These are phyloP conservation scores for Chelon auratus DNA, from an alignment of 2,797 vertebrate species.

Conservation along the genomic window DNA sequence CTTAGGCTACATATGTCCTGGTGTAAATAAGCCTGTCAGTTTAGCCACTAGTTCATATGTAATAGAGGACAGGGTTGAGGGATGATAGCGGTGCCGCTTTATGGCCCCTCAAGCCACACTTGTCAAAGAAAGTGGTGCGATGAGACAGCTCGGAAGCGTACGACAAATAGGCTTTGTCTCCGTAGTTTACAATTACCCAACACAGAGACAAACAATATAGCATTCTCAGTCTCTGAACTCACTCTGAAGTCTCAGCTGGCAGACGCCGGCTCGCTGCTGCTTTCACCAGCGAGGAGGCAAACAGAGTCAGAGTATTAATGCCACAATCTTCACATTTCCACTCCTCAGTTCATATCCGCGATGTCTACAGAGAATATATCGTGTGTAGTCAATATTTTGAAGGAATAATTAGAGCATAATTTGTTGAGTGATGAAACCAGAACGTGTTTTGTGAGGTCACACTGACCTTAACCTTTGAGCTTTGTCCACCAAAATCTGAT, in stretches of 20 bases:
- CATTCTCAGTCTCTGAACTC: conserved; percentile 25
- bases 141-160: conserved; percentile 55
- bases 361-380: no score
- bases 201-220: conserved; percentile 36
- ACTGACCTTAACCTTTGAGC: no score
- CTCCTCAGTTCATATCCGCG: no score
- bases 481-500: no score
- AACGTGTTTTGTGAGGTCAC: no score
- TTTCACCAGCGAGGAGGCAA: neutral
- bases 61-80: conserved; percentile 63
- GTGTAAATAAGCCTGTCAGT: conserved; percentile 80
- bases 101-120: conserved; percentile 71
- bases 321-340: no score
- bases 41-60: conserved; percentile 68
- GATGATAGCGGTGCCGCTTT: conserved; percentile 61
- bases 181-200: conserved; percentile 69
- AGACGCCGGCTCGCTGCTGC: neutral
- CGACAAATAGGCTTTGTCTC: conserved; percentile 65
- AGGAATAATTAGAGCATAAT: no score
- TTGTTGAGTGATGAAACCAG: no score
- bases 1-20: conserved; percentile 61
- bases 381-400: no score
- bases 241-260: conserved; percentile 36
- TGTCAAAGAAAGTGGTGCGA: conserved; percentile 65
- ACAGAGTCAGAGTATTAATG: conserved; percentile 24